A percentile compares a stretch with the other conserved stretches of the same genome.
Evolutionary conservation across 1,140 invertebrate genomes (phyloP).

Genomic region (Brachystomella parvula): DNA sequence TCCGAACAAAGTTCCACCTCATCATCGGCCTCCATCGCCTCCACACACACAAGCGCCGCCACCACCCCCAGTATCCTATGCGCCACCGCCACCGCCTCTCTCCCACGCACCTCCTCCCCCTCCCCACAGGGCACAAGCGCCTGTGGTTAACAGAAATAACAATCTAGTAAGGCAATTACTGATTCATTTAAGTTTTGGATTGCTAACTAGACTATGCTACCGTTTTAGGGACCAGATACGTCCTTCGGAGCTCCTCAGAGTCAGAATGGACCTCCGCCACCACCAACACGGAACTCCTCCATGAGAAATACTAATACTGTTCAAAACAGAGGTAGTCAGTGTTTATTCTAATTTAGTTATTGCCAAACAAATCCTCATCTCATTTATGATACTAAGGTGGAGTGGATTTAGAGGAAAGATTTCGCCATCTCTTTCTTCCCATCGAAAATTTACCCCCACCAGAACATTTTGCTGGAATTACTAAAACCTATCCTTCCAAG

Average conservation of each 20-base stretch:
- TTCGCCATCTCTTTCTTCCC: slow-evolving; percentile 47
- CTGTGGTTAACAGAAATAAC: not conserved
- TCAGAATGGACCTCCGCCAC: slow-evolving; percentile 36
- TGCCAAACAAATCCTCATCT: slow-evolving; percentile 5
- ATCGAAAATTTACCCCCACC: slow-evolving; percentile 48
- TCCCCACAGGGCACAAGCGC: slow-evolving; percentile 14
- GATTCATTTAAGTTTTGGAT: not conserved
- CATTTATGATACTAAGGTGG: slow-evolving; percentile 5
- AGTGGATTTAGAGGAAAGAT: slow-evolving; percentile 47
- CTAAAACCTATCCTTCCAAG: slow-evolving; percentile 51
- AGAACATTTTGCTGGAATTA: slow-evolving; percentile 45
- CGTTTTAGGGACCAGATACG: not conserved
- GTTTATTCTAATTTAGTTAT: slow-evolving; percentile 21
- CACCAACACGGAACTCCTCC: slow-evolving; percentile 41
- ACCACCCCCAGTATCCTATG: slow-evolving; percentile 18
- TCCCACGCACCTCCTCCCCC: slow-evolving; percentile 29
- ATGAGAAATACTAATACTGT: slow-evolving; percentile 40
- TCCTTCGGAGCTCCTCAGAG: slow-evolving; percentile 1
- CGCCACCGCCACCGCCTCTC: slow-evolving; percentile 34
- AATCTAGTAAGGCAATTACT: not conserved
- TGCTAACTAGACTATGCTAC: not conserved
- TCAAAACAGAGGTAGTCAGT: slow-evolving; percentile 25
- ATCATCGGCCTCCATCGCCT: slow-evolving; percentile 31
- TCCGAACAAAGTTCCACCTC: slow-evolving; percentile 33
- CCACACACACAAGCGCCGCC: too few species aligned